Evolutionary conservation across 2,888 invertebrate genomes (phyloP), one percentile per base, ranked within the genome.

Genomic region (Lamellibrachia columna): DNA sequence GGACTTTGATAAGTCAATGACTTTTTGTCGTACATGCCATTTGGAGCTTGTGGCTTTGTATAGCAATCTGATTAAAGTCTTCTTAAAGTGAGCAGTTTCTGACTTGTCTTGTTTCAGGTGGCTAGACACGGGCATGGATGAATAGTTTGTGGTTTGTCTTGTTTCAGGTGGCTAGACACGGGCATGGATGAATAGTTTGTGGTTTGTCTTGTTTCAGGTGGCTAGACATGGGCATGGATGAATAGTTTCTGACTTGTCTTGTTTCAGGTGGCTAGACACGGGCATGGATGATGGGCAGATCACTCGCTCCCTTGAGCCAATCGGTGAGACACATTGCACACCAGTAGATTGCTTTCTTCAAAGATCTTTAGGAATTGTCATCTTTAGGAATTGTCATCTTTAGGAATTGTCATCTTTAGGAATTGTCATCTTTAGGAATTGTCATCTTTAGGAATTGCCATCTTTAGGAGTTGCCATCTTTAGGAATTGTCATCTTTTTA

Each of bases 141-240:
- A 96, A 40, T 40, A 40, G 40, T 40, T 40, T 40, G 1, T 60
- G 11, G 1, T 7, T 75, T n/a, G 9, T 92, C 40, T 22, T 90
- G 90, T 93, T 95, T 92, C 94, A 97, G 97, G 93, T 97, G 97
- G 97, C 94, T 97, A 92, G 97, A 97, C 94, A 95, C 95, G 15
- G 95, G 96, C 15, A 96, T 96, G 94, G 96, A 96, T 92, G 95
- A 96, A 40, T 40, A 40, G 40, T 40, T 40, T 40, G 1, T 40
- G 40, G 1, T 1, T 40, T 40, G 40, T 40, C 40, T 40, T 40
- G 40, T 40, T 40, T 40, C 40, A 40, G 15, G 15, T 90, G 40
- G 40, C 40, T 40, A 40, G 40, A 40, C 40, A 40, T 40, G 40
- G 40, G 40, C 40, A 40, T 40, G 40, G 40, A 40, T 40, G 40